phyloP scores from a whole-genome alignment of 2,888 invertebrate genomes.

The Cephus spinipes region DNA sequence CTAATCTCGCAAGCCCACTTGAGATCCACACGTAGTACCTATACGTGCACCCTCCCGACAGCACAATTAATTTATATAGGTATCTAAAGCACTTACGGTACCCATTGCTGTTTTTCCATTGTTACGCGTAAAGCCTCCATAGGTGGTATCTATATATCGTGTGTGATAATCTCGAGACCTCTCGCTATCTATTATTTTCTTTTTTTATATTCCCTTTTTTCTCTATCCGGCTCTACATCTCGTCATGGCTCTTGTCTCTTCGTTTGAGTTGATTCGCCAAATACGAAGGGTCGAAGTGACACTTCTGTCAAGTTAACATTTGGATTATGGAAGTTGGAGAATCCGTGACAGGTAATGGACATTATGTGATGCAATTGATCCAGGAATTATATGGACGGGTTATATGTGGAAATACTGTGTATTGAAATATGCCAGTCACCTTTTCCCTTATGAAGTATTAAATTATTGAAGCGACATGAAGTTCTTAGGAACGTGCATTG shows the following conservation, averaged over 20 bases:
- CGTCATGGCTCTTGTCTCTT: slow-evolving; percentile 20
- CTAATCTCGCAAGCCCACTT: slow-evolving; percentile 62
- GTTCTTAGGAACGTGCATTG: neutral
- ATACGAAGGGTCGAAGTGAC: neutral
- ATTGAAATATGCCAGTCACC: neutral
- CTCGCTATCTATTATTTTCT: neutral
- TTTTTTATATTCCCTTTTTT: neutral
- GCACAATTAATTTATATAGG: slow-evolving; percentile 64
- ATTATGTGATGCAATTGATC: neutral
- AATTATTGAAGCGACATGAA: neutral
- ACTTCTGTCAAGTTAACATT: neutral
- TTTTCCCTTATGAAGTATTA: neutral
- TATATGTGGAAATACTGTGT: neutral
- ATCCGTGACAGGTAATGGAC: neutral
- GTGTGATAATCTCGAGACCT: slow-evolving; percentile 1
- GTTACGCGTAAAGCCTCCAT: neutral
- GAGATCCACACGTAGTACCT: slow-evolving; percentile 41
- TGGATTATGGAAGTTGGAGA: neutral
- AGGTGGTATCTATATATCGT: slow-evolving; percentile 6
- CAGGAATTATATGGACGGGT: neutral
- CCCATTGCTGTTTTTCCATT: slow-evolving; percentile 33
- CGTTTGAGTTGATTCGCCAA: neutral
- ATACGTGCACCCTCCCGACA: slow-evolving; percentile 45
- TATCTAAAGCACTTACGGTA: slow-evolving; percentile 52
- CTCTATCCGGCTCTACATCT: slow-evolving; percentile 28